A percentile compares a stretch with the other conserved stretches of the same genome.
These are phyloP conservation scores for Miniopterus natalensis DNA, from an alignment of 2,113 vertebrate genomes.

Conservation along the genomic window DNA sequence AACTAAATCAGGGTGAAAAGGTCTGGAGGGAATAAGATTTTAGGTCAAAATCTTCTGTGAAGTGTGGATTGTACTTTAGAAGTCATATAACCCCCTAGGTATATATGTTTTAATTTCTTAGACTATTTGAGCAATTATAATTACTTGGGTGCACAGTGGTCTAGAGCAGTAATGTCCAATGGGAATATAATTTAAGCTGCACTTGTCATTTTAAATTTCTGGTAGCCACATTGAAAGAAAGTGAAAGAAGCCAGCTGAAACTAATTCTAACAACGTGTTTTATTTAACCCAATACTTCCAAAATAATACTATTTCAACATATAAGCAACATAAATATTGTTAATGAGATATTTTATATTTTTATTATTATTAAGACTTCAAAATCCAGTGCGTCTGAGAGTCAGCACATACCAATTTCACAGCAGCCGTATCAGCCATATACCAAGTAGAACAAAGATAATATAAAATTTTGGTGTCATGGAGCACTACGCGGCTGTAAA, in stretches of 20 bases:
- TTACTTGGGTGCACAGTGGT: not conserved
- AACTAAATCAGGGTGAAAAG: not conserved
- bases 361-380: not conserved
- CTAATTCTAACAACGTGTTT: not conserved
- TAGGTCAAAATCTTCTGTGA: conserved; percentile 6
- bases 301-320: not conserved
- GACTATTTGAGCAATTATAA: not conserved
- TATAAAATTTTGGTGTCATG: not conserved
- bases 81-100: not conserved
- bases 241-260: not conserved
- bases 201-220: conserved; percentile 21
- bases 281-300: not conserved
- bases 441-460: not conserved
- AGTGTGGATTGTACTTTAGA: not conserved
- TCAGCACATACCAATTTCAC: not conserved
- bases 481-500: no score
- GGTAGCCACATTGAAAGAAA: not conserved
- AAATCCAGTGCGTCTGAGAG: not conserved
- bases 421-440: not conserved
- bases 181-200: not conserved
- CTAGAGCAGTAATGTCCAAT: not conserved
- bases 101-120: not conserved
- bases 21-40: not conserved
- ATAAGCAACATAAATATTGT: not conserved
- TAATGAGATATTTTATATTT: not conserved